Conservation (phyloP, 1,140 invertebrate genomes). For the Polypedilum pembai region DNA sequence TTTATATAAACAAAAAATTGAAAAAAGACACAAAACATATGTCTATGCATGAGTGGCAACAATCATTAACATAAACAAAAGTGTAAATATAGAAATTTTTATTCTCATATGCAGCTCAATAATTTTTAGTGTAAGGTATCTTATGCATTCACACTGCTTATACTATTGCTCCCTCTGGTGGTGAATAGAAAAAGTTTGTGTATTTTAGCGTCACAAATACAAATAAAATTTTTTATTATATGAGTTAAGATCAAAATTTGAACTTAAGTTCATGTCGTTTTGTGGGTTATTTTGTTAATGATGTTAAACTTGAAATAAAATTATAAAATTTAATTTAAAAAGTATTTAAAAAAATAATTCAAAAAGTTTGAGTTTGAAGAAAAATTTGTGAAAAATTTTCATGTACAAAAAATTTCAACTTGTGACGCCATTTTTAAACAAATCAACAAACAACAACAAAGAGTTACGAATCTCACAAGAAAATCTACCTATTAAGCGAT, state of each 20-base stretch:
- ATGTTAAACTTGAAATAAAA: not conserved
- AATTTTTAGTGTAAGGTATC: not conserved
- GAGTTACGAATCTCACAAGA: not conserved
- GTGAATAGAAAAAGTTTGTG: not conserved
- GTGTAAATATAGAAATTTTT: not conserved
- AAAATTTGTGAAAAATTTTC: not conserved
- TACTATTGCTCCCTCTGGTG: not conserved
- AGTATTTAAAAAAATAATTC: not conserved
- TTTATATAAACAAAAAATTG: too few species aligned
- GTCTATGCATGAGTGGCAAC: not conserved
- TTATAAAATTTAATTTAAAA: not conserved
- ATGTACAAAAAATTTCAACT: not conserved
- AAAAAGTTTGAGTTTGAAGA: not conserved
- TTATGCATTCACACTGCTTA: not conserved
- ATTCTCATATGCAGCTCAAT: not conserved
- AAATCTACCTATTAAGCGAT: not conserved
- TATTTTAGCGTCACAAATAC: constrained; percentile 2
- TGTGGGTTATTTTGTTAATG: not conserved
- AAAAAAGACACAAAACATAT: too few species aligned
- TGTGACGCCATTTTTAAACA: not conserved
- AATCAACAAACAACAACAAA: constrained; percentile 26
- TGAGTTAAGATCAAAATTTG: not conserved
- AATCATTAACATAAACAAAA: constrained; percentile 7
- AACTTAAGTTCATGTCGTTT: constrained; percentile 4
- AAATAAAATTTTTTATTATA: not conserved